Percentiles rank a stretch among this genome's conserved stretches.
Evolutionary conservation across 2,113 vertebrate species (phyloP).

Genomic region (cat (Felis catus)): DNA sequence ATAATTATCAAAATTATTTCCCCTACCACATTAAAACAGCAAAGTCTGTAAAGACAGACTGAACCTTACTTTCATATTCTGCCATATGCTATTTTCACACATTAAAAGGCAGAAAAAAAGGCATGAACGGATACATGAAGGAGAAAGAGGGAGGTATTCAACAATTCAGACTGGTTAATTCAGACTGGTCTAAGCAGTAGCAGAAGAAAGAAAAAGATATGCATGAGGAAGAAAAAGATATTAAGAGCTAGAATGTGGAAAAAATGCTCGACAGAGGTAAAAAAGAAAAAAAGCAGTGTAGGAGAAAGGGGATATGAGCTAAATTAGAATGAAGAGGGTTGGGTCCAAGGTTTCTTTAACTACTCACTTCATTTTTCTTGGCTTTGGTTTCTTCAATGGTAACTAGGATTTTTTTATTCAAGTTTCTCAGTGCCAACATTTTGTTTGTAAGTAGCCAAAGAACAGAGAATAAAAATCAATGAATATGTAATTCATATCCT

Average conservation of each 20-base stretch:
- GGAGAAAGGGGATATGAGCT: background rate
- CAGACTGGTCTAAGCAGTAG: background rate
- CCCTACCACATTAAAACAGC: background rate
- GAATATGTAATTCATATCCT: background rate
- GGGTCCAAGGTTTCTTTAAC: background rate
- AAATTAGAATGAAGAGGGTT: constrained; percentile 27
- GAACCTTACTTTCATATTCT: background rate
- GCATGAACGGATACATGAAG: background rate
- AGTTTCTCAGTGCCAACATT: background rate
- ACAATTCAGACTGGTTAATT: background rate
- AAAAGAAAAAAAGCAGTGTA: background rate
- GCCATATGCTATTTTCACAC: background rate
- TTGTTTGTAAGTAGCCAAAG: background rate
- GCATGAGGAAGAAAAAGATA: background rate
- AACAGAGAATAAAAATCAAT: background rate
- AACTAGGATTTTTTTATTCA: background rate
- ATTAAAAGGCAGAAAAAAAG: background rate
- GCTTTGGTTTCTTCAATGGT: background rate
- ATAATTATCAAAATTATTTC: background rate
- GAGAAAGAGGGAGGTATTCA: background rate
- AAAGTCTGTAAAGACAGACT: background rate
- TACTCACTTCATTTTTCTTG: background rate
- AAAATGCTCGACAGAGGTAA: background rate
- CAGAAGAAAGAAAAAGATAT: background rate
- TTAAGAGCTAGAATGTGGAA: background rate